Evolutionary conservation across 2,113 vertebrate species (phyloP).

Genomic region (Zosterops lateralis): DNA sequence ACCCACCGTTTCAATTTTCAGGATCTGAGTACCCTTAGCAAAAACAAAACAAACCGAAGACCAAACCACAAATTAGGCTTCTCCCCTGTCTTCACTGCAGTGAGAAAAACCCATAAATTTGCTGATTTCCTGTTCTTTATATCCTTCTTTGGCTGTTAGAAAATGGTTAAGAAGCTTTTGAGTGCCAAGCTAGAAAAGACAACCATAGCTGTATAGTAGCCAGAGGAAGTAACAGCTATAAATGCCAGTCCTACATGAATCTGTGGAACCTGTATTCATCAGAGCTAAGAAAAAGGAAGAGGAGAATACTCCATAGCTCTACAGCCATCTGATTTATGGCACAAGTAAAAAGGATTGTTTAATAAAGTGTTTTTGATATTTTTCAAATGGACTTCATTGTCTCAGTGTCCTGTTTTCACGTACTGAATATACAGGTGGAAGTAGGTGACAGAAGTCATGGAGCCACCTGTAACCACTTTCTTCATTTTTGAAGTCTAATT

Average conservation of each 20-base stretch:
- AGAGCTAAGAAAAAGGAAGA: not conserved
- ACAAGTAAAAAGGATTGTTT: not conserved
- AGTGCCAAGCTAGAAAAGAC: not conserved
- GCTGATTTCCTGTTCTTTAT: not conserved
- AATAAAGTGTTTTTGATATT: not conserved
- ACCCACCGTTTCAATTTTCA: not conserved
- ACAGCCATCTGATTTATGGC: not conserved
- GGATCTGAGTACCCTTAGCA: not conserved
- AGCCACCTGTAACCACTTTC: not conserved
- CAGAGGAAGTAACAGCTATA: not conserved
- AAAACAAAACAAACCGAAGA: not conserved
- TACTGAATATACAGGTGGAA: not conserved
- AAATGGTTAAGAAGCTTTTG: not conserved
- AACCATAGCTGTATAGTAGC: not conserved
- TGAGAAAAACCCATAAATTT: not conserved
- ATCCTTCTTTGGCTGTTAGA: not conserved
- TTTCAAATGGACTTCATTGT: not conserved
- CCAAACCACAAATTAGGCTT: not conserved
- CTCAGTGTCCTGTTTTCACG: not conserved
- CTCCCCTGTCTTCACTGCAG: not conserved
- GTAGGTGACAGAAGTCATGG: not conserved
- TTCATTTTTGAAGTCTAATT: not conserved
- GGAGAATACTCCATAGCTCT: not conserved
- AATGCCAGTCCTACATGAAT: not conserved
- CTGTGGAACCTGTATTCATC: not conserved